Evolutionary conservation across 2,797 vertebrate genomes (phyloP), one percentile per base, ranked within the genome.

Genomic region (Pipistrellus nathusii): DNA sequence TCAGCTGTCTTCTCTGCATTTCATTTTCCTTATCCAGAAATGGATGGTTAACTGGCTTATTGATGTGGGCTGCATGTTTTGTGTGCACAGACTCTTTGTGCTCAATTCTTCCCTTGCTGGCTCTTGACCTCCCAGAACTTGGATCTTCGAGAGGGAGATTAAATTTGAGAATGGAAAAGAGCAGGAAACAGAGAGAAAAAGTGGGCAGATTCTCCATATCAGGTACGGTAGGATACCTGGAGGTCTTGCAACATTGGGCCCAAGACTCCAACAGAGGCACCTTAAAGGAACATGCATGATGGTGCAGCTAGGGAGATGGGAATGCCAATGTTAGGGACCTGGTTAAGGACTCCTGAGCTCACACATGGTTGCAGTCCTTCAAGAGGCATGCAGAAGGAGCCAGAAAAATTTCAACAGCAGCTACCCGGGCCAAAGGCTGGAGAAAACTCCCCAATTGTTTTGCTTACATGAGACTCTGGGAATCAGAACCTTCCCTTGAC

Each of bases 311-410:
- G 2, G 3, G 18, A 75, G 20, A 9, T 8, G 2, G 25, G 23
- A 32, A 3, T 21, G 64, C 11, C 10, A 0, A 13, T 41, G 25
- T 14, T 3, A 20, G 10, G 7, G 3, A 4, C 27, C 35, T 12
- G 8, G 8, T 21, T 23, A 20, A 82, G n/a, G 38, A 57, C 12
- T 71, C 27, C 46, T 51, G 7, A 85, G 25, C 14, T 23, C 21
- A 53, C 20, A n/a, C 2, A 21, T 1, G 1, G 5, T 15, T 15
- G 13, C 6, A 10, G 41, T 0, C 9, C 76, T 53, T 68, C 30
- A 14, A 76, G 35, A 21, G 5, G 68, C 3, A 57, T 13, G 9
- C 8, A 57, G 30, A 83, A 71, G 8, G 23, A 15, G 13, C 12
- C 72, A 51, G 41, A 38, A 20, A 15, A 46, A 44, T 85, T 93